phyloP scores from a whole-genome alignment of 1,140 invertebrate genomes.

The Geopemphigus sp. region DNA sequence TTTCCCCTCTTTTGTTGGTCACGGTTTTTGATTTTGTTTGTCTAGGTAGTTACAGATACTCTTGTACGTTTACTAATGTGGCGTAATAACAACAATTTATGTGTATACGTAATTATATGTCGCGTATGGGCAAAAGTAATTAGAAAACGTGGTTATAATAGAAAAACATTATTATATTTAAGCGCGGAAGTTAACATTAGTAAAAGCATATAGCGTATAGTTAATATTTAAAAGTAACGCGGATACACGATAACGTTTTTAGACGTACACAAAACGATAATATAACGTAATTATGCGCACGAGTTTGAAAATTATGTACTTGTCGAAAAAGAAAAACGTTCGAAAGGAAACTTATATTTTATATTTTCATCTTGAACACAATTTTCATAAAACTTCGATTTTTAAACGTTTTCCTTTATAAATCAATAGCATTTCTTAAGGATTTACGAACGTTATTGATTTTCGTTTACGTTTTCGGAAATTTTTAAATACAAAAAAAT shows the following conservation, averaged over 20 bases:
- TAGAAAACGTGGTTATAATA: background rate
- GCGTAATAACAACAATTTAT: background rate
- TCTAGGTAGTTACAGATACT: background rate
- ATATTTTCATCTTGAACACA: too few species aligned
- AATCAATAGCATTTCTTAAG: too few species aligned
- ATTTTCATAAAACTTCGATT: too few species aligned
- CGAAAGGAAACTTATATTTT: too few species aligned
- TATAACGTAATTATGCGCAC: background rate
- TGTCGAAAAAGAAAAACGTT: too few species aligned
- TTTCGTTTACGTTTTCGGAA: too few species aligned
- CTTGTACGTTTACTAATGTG: background rate
- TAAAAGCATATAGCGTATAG: too few species aligned
- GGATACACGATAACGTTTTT: too few species aligned
- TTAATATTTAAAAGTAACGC: background rate
- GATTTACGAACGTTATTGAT: too few species aligned
- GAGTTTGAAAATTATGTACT: background rate
- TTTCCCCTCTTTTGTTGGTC: background rate
- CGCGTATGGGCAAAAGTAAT: background rate
- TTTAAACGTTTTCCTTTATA: too few species aligned
- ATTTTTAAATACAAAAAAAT: too few species aligned
- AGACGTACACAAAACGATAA: too few species aligned
- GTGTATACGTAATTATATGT: background rate
- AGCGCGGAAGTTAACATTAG: constrained; percentile 9
- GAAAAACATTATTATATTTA: background rate
- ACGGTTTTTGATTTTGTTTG: constrained; percentile 9